phyloP scores from a whole-genome alignment of 1,140 invertebrate species.

The Drosophila sulfurigaster region DNA sequence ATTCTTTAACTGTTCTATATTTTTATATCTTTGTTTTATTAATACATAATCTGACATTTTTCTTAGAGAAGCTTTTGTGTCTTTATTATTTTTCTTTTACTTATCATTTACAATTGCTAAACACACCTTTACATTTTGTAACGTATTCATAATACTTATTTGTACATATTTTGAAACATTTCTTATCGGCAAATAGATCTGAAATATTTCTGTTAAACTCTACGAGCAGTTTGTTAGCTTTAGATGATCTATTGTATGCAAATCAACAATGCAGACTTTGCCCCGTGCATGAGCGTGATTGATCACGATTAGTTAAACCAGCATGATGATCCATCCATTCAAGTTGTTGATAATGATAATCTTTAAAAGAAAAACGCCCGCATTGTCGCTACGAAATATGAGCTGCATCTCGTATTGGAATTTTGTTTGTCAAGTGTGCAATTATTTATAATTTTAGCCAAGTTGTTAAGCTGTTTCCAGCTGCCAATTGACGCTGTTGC shows the following conservation, averaged over 20 bases:
- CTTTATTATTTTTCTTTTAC: not conserved
- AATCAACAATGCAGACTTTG: constrained; percentile 12
- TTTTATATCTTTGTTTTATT: not conserved
- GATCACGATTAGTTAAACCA: constrained; percentile 56
- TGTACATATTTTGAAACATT: not conserved
- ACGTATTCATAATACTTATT: not conserved
- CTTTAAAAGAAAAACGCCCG: constrained; percentile 57
- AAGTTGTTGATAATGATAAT: constrained; percentile 56
- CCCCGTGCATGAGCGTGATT: constrained; percentile 26
- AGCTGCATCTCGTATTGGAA: constrained; percentile 20
- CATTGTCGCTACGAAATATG: constrained; percentile 57
- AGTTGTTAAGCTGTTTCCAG: constrained; percentile 29
- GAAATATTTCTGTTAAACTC: not conserved
- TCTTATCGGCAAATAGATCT: not conserved
- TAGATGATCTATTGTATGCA: constrained; percentile 35
- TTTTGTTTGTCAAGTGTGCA: constrained; percentile 74
- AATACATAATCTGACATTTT: too few relatives aligned
- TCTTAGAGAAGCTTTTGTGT: not conserved
- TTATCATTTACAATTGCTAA: not conserved
- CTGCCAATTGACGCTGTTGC: constrained; percentile 31
- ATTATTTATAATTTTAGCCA: constrained; percentile 62
- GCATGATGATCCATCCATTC: constrained; percentile 35
- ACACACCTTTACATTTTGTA: too few relatives aligned
- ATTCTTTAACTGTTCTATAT: too few relatives aligned
- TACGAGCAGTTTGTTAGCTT: not conserved